Base-by-base conservation (phyloP, 2,888 invertebrate species). In the Gasteruption jaculator region DNA sequence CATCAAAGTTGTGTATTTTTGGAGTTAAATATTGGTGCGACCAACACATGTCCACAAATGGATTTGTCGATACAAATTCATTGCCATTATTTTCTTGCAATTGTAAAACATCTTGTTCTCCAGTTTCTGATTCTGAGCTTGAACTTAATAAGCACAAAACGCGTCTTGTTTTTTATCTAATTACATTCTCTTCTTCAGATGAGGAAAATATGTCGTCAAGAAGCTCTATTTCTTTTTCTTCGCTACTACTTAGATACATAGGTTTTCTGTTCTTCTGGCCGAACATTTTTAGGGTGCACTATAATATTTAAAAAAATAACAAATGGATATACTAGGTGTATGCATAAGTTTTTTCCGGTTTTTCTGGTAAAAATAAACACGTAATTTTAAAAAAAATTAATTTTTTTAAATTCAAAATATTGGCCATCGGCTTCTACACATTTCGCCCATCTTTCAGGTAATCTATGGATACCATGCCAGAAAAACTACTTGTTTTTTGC, bases 11-110 rank as follows among this genome's bases (percentile, higher is more conserved):
- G 30, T 45, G 37, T 45, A 41, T 14, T 41, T 41, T 45, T 29
- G 45, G 41, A 44, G 7, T 32, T 40, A 44, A 36, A 44, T 44
- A 40, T 44, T 44, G 21, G 10, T 40, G 40, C 40, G 37, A 44
- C 40, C 44, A 40, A 40, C 36, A 26, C 21, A 43, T 43, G 21
- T 43, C 18, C 22, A 21, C 35, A 39, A 39, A 36, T 36, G 40
- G 31, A 35, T 11, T 31, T 39, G 39, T 4, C 32, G 40, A 27
- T 40, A 38, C 32, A 44, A 40, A 40, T 44, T 40, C 24, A 26
- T 40, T 36, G 36, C 36, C 38, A 38, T 38, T 43, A 24, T 22
- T 43, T 41, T 29, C 25, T 30, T 24, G 36, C 24, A 30, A 41
- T 41, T 41, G 41, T 30, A 31, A 36, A 41, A 36, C n/a, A 36